Evolutionary conservation across 2,113 vertebrate genomes (phyloP).

Genomic region (Semnornis frantzii): DNA sequence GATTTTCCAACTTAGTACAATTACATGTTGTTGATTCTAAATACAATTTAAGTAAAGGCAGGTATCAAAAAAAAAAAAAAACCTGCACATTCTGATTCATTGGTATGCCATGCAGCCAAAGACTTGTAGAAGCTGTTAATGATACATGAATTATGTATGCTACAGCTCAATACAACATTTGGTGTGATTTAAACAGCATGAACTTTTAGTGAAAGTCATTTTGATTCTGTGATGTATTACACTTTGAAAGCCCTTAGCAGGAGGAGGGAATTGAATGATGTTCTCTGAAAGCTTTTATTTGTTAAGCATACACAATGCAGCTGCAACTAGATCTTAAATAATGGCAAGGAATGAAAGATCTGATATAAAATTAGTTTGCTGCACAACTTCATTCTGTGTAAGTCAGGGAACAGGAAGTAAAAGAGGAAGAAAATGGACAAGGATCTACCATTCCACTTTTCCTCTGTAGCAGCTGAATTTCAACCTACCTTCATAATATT

Average conservation of each 20-base stretch:
- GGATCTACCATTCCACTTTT: background rate
- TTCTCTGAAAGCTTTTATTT: slow-evolving; percentile 56
- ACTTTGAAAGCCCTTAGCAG: slow-evolving; percentile 53
- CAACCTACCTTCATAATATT: background rate
- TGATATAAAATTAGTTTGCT: background rate
- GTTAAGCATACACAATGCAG: slow-evolving; percentile 41
- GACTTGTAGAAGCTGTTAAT: slow-evolving; percentile 70
- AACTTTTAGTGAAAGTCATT: slow-evolving; percentile 74
- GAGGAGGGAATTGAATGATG: slow-evolving; percentile 46
- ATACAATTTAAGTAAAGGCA: slow-evolving; percentile 54
- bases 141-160: slow-evolving; percentile 81
- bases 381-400: background rate
- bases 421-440: background rate
- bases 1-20: slow-evolving; percentile 45
- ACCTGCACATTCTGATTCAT: slow-evolving; percentile 53
- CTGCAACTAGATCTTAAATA: background rate
- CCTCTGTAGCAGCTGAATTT: background rate
- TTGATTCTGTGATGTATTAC: slow-evolving; percentile 73
- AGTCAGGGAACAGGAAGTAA: background rate
- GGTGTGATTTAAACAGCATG: slow-evolving; percentile 77
- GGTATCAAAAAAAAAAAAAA: slow-evolving; percentile 48
- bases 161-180: slow-evolving; percentile 74
- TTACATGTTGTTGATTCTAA: slow-evolving; percentile 44
- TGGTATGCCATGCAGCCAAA: slow-evolving; percentile 64
- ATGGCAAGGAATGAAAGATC: background rate